Conservation (phyloP, 2,797 vertebrate species). For the Halcyon badia region DNA sequence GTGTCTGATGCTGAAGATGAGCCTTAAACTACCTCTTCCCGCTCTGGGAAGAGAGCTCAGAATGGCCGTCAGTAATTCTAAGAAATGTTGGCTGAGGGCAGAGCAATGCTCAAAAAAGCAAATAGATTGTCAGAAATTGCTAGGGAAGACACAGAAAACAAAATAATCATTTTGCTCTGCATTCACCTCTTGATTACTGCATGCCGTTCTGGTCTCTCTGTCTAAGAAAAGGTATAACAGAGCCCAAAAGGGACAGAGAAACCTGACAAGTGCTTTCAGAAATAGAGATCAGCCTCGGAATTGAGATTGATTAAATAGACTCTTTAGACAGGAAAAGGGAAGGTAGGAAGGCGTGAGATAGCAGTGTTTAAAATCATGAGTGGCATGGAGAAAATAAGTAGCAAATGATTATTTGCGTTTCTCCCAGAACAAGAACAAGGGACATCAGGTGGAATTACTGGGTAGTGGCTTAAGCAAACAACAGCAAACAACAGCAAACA, state of each 20-base stretch:
- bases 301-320: slow-evolving; percentile 65
- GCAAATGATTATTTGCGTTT: slow-evolving; percentile 48
- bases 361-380: slow-evolving; percentile 18
- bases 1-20: neutral
- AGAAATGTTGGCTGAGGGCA: slow-evolving; percentile 8
- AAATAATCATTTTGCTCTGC: slow-evolving; percentile 39
- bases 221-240: neutral
- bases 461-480: slow-evolving; percentile 33
- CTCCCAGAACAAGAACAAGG: slow-evolving; percentile 2
- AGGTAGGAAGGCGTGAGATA: neutral
- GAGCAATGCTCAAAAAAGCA: neutral
- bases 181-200: slow-evolving; percentile 23
- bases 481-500: neutral
- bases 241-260: neutral
- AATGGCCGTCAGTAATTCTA: slow-evolving; percentile 28
- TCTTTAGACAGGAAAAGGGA: neutral
- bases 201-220: accelerated
- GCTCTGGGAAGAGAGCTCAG: neutral
- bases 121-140: slow-evolving; percentile 25
- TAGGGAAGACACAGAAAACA: slow-evolving; percentile 27
- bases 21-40: slow-evolving; percentile 2
- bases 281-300: neutral
- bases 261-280: slow-evolving; percentile 42
- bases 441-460: slow-evolving; percentile 5
- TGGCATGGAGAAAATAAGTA: slow-evolving; percentile 51